These are phyloP conservation scores for Cromileptes altivelis DNA, from an alignment of 2,113 vertebrate species.

Conservation along the genomic window DNA sequence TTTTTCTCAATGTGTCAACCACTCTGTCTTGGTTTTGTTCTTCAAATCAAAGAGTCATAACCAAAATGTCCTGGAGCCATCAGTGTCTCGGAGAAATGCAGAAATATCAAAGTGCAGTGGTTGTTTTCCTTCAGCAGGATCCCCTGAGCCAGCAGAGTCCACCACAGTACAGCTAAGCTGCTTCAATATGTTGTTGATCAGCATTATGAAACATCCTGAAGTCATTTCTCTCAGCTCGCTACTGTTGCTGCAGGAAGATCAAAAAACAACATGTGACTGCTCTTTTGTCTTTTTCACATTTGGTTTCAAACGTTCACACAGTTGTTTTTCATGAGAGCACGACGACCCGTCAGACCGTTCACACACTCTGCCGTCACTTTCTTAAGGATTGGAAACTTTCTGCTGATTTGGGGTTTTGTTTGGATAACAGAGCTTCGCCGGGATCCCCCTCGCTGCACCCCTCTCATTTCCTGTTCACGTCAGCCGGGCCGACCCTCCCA, in stretches of 20 bases:
- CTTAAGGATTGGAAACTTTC: conserved; percentile 37
- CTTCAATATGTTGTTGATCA: conserved; percentile 42
- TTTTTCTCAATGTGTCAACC: too few relatives aligned
- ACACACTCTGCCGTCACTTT: not conserved
- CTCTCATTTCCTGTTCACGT: conserved; percentile 67
- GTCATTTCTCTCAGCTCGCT: conserved; percentile 19
- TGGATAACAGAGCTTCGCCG: conserved; percentile 33
- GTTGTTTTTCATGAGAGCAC: not conserved
- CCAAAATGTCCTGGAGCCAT: conserved; percentile 2
- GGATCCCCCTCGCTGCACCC: conserved; percentile 35
- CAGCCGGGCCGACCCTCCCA: conserved; percentile 38
- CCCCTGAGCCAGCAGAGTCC: conserved; percentile 20
- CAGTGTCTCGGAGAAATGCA: conserved; percentile 16
- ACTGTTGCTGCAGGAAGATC: too few relatives aligned
- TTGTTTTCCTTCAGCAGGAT: not conserved
- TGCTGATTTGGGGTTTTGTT: conserved; percentile 60
- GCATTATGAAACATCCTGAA: conserved; percentile 50
- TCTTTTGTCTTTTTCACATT: not conserved
- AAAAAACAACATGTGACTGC: too few relatives aligned
- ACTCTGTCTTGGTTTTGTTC: not conserved
- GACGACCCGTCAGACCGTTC: not conserved
- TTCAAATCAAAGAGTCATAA: not conserved
- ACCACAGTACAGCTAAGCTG: conserved; percentile 12
- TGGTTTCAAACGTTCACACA: not conserved
- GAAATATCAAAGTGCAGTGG: not conserved